Evolutionary conservation across 2,113 vertebrate species (phyloP).

Genomic region (Lycocorax pyrrhopterus): DNA sequence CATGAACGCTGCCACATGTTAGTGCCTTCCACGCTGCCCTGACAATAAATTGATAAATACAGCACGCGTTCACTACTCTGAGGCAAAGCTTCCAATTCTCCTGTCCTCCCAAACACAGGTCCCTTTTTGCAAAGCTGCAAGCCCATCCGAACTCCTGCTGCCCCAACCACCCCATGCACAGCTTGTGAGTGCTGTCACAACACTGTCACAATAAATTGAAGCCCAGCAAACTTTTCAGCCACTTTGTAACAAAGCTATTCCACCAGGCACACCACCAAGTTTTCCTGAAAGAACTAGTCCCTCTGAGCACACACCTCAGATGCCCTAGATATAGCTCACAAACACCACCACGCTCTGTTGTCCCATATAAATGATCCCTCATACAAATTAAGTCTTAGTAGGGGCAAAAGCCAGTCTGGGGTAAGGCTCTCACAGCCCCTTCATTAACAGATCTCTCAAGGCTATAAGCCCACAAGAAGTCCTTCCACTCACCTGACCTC

Average conservation of each 20-base stretch:
- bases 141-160: not conserved
- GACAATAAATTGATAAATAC: not conserved
- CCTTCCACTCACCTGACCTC: not conserved
- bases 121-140: not conserved
- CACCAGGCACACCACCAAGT: not conserved
- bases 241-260: not conserved
- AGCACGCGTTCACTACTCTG: not conserved
- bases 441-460: not conserved
- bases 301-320: not conserved
- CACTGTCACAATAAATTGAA: not conserved
- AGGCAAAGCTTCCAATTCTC: not conserved
- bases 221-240: not conserved
- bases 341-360: not conserved
- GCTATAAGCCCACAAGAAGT: not conserved
- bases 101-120: not conserved
- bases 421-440: not conserved
- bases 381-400: not conserved
- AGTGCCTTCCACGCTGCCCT: not conserved
- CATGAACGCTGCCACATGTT: not conserved
- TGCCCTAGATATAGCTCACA: not conserved
- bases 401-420: not conserved
- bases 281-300: not conserved
- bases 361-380: not conserved
- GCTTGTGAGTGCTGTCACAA: not conserved
- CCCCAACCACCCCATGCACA: fast-evolving